Evolutionary conservation across 2,113 vertebrate genomes (phyloP).

Genomic region (Sylvicapra grimmia): DNA sequence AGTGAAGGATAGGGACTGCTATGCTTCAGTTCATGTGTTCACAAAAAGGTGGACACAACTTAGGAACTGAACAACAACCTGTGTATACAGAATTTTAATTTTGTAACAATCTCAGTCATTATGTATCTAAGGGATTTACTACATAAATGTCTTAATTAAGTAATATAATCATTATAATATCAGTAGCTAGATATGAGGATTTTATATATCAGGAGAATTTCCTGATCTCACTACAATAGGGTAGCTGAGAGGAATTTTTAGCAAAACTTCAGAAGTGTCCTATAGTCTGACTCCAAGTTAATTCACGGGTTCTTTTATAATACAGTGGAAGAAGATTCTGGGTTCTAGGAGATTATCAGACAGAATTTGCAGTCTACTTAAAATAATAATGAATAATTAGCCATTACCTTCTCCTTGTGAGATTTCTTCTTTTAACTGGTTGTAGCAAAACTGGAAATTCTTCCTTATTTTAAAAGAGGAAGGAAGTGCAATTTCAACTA

Average conservation of each 20-base stretch:
- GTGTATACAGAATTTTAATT: background rate
- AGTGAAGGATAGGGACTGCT: background rate
- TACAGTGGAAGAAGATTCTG: background rate
- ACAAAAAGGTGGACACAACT: fast-evolving
- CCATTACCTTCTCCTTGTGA: background rate
- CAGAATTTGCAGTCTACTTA: background rate
- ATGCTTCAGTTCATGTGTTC: background rate
- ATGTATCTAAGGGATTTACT: background rate
- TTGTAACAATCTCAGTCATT: background rate
- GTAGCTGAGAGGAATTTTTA: background rate
- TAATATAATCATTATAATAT: background rate
- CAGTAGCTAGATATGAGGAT: background rate
- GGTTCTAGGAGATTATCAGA: background rate
- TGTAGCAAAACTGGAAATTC: background rate
- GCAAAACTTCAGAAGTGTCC: background rate
- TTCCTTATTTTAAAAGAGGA: background rate
- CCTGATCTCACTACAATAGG: background rate
- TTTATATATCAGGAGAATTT: background rate
- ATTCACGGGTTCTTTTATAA: background rate
- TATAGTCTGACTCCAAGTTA: background rate
- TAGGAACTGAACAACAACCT: background rate
- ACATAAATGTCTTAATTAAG: background rate
- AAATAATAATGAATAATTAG: background rate
- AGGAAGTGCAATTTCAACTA: background rate
- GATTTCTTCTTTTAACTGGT: background rate